Base-by-base conservation (phyloP, 2,113 vertebrate genomes). In the Marcusenius ussheri region DNA sequence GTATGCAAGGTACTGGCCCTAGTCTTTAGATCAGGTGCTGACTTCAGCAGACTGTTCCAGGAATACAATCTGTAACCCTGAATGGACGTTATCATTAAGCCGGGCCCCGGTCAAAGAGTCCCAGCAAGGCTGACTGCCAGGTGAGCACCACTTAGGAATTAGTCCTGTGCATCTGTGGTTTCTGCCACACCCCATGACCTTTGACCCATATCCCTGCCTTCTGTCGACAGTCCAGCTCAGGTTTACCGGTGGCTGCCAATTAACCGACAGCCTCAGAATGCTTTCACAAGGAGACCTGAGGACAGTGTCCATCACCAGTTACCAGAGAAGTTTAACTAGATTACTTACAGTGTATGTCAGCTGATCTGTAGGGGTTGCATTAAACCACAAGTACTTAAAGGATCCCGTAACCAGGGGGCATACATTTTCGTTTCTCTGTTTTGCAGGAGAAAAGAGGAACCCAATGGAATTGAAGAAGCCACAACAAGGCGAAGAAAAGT, bases 401-500 rank as follows among this genome's bases (percentile, higher is more conserved):
- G 74, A 80, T 80, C 74, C 35, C 10, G 35, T 80, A 39, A 39
- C 70, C 27, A 42, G 31, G 74, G 31, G 35, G 13, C 74, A 80
- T 42, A 80, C 7, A 19, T 17, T 80, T 35, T 80, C 5, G 15
- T 35, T 80, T 35, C 74, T 86, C 24, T 83, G 89, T 53, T 62
- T 91, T 85, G 90, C 90, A 96, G 96, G 90, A 90, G 90, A 3
- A 92, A 91, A 10, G 93, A 87, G 77, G 95, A 95, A 27, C 92
- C 83, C 50, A 93, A 89, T 1, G 91, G 21, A 56, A 53, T 66
- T 11, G 94, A 94, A n/a, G 94, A 83, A 17, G 90, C 89, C 15
- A 85, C 89, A 4, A 87, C 62, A 83, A 95, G 95, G 90, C 95
- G 94, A 39, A 93, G 95, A 70, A 96, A 95, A 88, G 87, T 91